Evolutionary conservation across 2,797 vertebrate genomes (phyloP).

Genomic region (Mycteria americana): DNA sequence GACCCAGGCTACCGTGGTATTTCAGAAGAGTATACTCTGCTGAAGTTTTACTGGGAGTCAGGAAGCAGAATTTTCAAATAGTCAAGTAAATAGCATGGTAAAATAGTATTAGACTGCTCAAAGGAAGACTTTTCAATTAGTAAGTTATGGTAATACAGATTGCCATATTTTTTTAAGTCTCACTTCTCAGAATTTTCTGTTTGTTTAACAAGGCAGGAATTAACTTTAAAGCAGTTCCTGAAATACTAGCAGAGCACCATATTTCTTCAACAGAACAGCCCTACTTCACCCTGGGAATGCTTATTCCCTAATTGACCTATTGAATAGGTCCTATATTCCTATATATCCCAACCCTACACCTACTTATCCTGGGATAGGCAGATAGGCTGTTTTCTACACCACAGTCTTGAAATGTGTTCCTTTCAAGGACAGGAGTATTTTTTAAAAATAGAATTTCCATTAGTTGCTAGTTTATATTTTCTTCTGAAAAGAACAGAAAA

Average conservation of each 20-base stretch:
- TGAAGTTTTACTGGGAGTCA: not conserved
- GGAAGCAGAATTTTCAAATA: not conserved
- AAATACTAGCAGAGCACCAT: not conserved
- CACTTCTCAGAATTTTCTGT: not conserved
- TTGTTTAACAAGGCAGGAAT: not conserved
- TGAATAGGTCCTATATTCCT: no score
- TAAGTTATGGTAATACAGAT: accelerated
- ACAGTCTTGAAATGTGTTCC: not conserved
- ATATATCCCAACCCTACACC: no score
- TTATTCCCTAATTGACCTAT: no score
- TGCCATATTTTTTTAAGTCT: not conserved
- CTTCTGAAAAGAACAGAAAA: not conserved
- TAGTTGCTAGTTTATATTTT: not conserved
- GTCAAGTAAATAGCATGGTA: not conserved
- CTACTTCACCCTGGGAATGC: no score
- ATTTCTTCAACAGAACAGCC: not conserved
- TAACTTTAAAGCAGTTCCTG: not conserved
- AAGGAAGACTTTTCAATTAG: not conserved
- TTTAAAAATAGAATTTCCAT: not conserved
- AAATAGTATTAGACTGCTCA: not conserved
- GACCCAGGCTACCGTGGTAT: not conserved
- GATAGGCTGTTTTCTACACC: not conserved
- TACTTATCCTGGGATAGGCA: not conserved
- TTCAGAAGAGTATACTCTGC: not conserved
- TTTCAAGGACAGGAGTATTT: not conserved